A percentile compares a stretch with the other conserved stretches of the same genome.
phyloP scores from a whole-genome alignment of 2,113 vertebrate genomes.

The Nycticryphes semicollaris region DNA sequence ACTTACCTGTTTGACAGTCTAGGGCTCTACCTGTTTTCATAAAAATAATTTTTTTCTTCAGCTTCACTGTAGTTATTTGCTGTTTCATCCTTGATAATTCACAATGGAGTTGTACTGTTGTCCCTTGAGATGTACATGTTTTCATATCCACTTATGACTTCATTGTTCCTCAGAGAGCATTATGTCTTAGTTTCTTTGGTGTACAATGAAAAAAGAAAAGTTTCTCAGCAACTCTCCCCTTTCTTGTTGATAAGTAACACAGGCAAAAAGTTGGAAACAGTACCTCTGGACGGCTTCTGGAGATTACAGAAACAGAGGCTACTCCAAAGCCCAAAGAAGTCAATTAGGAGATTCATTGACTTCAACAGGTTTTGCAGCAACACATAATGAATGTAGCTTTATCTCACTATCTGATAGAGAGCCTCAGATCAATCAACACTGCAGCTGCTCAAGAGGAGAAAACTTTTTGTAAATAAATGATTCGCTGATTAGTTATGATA shows the following conservation, averaged over 20 bases:
- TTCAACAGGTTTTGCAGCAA: not conserved
- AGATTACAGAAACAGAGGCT: not conserved
- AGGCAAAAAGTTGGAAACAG: not conserved
- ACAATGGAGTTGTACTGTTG: not conserved
- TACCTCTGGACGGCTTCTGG: not conserved
- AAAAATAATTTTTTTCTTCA: not conserved
- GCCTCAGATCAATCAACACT: not conserved
- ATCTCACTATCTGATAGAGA: not conserved
- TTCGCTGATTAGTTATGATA: not conserved
- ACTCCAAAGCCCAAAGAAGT: not conserved
- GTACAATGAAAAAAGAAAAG: not conserved
- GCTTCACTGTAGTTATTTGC: not conserved
- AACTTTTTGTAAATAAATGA: conserved; percentile 22
- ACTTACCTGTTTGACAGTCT: not conserved
- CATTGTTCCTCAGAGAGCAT: not conserved
- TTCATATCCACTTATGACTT: not conserved
- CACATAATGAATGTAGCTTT: not conserved
- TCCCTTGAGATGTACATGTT: not conserved
- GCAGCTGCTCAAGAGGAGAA: not conserved
- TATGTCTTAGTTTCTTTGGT: fast-evolving
- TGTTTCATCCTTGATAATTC: not conserved
- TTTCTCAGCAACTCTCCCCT: not conserved
- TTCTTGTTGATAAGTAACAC: not conserved
- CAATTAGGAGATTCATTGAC: not conserved
- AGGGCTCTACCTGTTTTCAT: not conserved